phyloP scores from a whole-genome alignment of 2,113 vertebrate species.

The Shinisaurus crocodilurus region DNA sequence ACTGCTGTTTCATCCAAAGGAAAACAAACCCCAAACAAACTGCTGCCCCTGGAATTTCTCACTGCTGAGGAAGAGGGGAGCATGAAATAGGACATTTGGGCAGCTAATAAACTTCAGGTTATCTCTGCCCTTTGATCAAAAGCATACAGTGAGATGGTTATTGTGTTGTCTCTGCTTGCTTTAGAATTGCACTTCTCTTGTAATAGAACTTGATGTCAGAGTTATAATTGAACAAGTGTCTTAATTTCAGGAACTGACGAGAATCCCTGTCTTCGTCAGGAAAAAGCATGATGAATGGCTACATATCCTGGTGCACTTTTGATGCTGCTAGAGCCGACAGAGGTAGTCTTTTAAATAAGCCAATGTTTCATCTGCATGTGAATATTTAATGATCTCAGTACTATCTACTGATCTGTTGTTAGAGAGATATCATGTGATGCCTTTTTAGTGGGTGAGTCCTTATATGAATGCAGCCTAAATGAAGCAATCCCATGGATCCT shows the following conservation, averaged over 20 bases:
- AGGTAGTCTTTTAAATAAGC: not conserved
- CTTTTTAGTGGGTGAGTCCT: not conserved
- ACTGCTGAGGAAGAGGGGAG: not conserved
- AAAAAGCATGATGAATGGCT: not conserved
- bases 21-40: not conserved
- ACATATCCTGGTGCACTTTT: not conserved
- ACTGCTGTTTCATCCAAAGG: not conserved
- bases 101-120: not conserved
- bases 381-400: not conserved
- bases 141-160: not conserved
- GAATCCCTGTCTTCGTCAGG: not conserved
- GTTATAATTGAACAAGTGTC: conserved; percentile 9
- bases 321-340: not conserved
- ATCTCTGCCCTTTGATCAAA: not conserved
- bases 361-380: not conserved
- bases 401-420: not conserved
- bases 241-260: conserved; percentile 27
- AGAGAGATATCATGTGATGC: not conserved
- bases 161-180: not conserved
- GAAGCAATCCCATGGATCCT: no score
- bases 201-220: conserved; percentile 3
- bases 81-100: not conserved
- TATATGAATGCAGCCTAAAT: no score
- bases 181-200: not conserved
- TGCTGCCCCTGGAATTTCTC: not conserved